Percentiles rank a stretch among this genome's conserved stretches.
Evolutionary conservation across 2,113 vertebrate genomes (phyloP).

Genomic region (Sapajus apella): DNA sequence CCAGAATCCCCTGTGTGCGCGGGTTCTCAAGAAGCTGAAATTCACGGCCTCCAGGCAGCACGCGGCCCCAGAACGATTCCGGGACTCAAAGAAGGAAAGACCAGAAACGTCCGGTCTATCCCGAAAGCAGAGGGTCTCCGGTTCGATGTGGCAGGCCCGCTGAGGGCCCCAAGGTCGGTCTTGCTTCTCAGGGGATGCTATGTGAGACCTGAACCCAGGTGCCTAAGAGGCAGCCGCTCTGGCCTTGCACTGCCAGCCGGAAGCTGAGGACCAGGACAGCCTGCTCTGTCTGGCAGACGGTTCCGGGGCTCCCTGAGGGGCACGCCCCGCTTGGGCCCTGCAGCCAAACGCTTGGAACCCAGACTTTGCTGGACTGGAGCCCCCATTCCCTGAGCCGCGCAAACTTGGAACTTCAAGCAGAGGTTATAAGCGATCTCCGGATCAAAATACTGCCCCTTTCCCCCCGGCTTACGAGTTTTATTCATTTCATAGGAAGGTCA

Average conservation of each 20-base stretch:
- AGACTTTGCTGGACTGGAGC: rapidly evolving
- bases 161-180: background rate
- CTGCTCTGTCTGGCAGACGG: rapidly evolving
- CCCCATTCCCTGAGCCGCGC: rapidly evolving
- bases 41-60: rapidly evolving
- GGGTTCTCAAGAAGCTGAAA: rapidly evolving
- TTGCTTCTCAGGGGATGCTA: background rate
- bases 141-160: background rate
- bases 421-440: background rate
- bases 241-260: rapidly evolving
- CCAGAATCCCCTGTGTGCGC: rapidly evolving
- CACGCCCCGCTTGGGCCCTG: rapidly evolving
- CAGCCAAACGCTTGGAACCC: rapidly evolving
- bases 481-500: background rate
- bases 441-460: background rate
- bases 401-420: rapidly evolving
- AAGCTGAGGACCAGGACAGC: background rate
- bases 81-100: rapidly evolving
- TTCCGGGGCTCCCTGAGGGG: rapidly evolving
- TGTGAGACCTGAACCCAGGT: rapidly evolving
- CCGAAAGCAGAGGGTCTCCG: background rate
- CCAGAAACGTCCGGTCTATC: background rate
- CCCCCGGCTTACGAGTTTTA: rapidly evolving
- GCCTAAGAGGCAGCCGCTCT: rapidly evolving
- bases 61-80: rapidly evolving